Conservation (phyloP, 2,113 vertebrate genomes). For the Mugil cephalus region DNA sequence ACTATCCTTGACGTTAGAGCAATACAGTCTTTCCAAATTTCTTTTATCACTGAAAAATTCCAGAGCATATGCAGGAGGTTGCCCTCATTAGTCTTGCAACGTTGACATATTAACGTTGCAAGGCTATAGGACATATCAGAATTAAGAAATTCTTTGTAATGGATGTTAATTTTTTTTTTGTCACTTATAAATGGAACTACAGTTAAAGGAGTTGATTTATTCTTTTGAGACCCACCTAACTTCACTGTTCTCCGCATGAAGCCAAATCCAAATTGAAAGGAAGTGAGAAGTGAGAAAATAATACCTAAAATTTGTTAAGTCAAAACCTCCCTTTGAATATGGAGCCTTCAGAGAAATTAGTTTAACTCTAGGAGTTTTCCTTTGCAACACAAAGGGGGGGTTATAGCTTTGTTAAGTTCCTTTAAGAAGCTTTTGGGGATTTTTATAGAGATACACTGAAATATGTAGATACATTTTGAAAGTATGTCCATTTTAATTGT, state of each 20-base stretch:
- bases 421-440: not conserved
- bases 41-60: too few relatives aligned
- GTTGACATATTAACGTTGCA: too few relatives aligned
- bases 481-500: not conserved
- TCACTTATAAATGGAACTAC: too few relatives aligned
- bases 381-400: not conserved
- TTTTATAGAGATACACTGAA: not conserved
- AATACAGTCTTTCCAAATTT: too few relatives aligned
- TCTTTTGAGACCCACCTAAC: slow-evolving; percentile 1
- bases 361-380: not conserved
- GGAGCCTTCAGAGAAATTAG: not conserved
- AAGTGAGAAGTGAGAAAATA: not conserved
- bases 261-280: slow-evolving; percentile 7
- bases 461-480: accelerated
- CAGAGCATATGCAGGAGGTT: too few relatives aligned
- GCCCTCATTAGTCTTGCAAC: too few relatives aligned
- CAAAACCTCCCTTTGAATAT: too few relatives aligned
- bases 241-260: not conserved
- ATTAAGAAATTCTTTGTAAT: too few relatives aligned
- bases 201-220: too few relatives aligned
- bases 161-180: too few relatives aligned
- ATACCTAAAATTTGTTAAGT: not conserved
- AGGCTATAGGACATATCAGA: too few relatives aligned
- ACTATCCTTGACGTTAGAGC: too few relatives aligned
- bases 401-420: slow-evolving; percentile 3